These are phyloP conservation scores for Sinocyclocheilus anshuiensis DNA, from an alignment of 2,113 vertebrate species.

Conservation along the genomic window DNA sequence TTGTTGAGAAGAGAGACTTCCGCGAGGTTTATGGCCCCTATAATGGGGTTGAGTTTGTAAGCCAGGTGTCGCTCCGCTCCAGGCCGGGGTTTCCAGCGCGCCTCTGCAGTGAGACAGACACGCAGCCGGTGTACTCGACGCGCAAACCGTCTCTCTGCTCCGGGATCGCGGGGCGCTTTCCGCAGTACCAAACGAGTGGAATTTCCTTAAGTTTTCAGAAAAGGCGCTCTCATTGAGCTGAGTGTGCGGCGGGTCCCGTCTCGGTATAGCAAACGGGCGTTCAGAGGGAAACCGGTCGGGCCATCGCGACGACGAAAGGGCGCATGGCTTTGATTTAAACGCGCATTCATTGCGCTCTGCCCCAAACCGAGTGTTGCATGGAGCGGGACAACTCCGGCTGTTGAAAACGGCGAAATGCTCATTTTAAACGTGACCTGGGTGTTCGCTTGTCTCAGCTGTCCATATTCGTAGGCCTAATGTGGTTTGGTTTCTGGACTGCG, in stretches of 20 bases:
- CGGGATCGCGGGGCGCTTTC: constrained; percentile 54
- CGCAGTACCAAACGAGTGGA: constrained; percentile 23
- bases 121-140: constrained; percentile 63
- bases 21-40: constrained; percentile 16
- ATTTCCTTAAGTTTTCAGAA: constrained; percentile 22
- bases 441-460: background rate
- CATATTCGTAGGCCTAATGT: background rate
- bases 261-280: background rate
- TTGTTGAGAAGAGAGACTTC: background rate
- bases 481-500: constrained; percentile 2
- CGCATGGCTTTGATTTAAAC: constrained; percentile 23
- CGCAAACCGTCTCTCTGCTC: constrained; percentile 63
- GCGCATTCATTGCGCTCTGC: background rate
- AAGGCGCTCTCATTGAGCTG: background rate
- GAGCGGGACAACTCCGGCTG: background rate
- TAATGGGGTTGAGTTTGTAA: background rate
- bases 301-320: constrained; percentile 20
- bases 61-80: constrained; percentile 6
- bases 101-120: constrained; percentile 69
- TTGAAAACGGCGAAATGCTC: background rate
- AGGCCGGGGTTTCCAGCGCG: constrained; percentile 65
- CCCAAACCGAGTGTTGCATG: background rate
- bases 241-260: background rate
- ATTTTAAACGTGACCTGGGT: background rate
- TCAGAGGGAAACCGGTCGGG: background rate